These are phyloP conservation scores for Pterophyllum scalare DNA, from an alignment of 2,113 vertebrate species.

Conservation along the genomic window DNA sequence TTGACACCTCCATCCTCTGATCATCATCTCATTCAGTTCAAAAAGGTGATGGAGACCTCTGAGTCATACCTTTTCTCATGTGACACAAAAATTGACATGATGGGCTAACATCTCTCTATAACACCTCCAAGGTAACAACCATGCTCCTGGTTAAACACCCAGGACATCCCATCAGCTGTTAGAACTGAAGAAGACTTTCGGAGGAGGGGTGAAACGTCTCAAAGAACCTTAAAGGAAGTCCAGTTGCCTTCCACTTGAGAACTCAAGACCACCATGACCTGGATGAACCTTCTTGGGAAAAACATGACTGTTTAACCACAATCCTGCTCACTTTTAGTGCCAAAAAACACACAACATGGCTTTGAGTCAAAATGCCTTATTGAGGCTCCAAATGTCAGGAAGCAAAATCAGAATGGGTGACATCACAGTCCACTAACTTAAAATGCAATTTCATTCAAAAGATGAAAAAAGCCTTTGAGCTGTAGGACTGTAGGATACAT, in stretches of 20 bases:
- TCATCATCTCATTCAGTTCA: too few species aligned
- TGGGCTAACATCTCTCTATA: accelerated
- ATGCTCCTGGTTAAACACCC: accelerated
- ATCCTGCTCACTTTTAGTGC: neutral
- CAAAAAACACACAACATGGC: neutral
- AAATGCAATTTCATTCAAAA: neutral
- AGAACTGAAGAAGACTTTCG: accelerated
- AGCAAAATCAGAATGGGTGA: too few species aligned
- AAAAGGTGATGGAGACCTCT: too few species aligned
- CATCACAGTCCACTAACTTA: neutral
- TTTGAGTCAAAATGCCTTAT: neutral
- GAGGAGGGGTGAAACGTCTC: accelerated
- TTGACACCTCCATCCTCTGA: too few species aligned
- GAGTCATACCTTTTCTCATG: accelerated
- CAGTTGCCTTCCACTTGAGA: neutral
- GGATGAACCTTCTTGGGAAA: accelerated
- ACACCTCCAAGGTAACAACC: neutral
- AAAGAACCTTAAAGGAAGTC: neutral
- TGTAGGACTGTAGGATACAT: conserved; percentile 68
- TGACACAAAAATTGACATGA: neutral
- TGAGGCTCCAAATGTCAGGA: too few species aligned
- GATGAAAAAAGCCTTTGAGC: neutral
- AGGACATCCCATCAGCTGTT: neutral
- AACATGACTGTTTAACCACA: neutral
- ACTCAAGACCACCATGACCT: neutral